Evolutionary conservation across 2,888 invertebrate species (phyloP), one percentile per base, ranked within the genome.

Genomic region (Minunthozetes semirufus): DNA sequence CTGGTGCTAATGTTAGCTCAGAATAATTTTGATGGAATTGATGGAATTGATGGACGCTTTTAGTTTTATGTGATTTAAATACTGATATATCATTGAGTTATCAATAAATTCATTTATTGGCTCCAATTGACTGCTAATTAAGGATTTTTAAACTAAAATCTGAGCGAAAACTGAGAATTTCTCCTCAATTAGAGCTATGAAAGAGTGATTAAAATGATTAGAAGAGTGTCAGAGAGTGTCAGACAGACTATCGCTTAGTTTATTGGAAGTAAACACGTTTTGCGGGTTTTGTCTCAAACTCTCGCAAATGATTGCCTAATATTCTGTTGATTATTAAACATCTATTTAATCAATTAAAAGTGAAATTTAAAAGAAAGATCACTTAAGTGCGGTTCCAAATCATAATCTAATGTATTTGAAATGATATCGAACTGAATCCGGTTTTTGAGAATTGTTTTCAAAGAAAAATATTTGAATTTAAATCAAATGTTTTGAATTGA

Each of bases 31-130:
- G 33, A 33, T 33, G 33, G 33, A 33, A 33, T 33, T 8, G 8
- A 33, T 33, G 33, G 33, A 5, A 5, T 33, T 33, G 33, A 33
- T 42, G 11, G 33, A 33, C 33, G 33, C 33, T 6, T n/a, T 19
- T 15, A 25, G 8, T 27, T 61, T 61, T 29, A 3, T 27, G 15
- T 33, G 4, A 29, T 27, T 17, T 27, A n/a, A 33, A n/a, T n/a
- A 6, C 19, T 61, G 15, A 22, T 63, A 17, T 63, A 17, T 63
- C 27, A 15, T 11, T 22, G 22, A 22, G n/a, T 63, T 33, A 63
- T 63, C 33, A 19, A 63, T 63, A 33, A 33, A 29, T 63, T 11
- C 63, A 63, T 63, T 63, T 33, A 63, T 63, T 17, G 17, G 33
- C 17, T 63, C 13, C 3, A 63, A 33, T 63, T 63, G 63, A 38